Conservation (phyloP, 1,140 invertebrate genomes). For the Chrysomallon squamiferum region DNA sequence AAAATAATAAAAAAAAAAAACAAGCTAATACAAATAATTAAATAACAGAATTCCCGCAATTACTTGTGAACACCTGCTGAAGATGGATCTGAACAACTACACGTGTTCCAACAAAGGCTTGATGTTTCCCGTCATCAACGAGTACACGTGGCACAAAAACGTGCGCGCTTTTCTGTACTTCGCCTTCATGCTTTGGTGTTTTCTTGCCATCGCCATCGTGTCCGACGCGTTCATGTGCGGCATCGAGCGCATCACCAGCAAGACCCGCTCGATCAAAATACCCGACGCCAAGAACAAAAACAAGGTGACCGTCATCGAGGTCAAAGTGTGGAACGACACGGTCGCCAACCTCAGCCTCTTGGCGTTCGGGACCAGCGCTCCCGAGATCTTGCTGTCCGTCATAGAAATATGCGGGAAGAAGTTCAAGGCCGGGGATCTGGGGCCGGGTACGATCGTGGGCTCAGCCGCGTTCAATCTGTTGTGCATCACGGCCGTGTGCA, state of each 20-base stretch:
- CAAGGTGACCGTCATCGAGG: conserved; percentile 46
- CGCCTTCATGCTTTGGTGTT: conserved; percentile 68
- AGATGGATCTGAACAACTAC: conserved; percentile 47
- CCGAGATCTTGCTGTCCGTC: conserved; percentile 72
- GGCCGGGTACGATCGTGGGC: conserved; percentile 74
- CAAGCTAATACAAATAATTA: not conserved
- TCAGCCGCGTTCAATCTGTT: conserved; percentile 74
- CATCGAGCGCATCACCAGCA: conserved; percentile 74
- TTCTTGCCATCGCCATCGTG: conserved; percentile 69
- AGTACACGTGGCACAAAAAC: conserved; percentile 66
- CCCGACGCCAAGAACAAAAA: conserved; percentile 46
- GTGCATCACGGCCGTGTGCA: conserved; percentile 69
- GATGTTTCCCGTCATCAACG: conserved; percentile 68
- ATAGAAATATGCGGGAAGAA: conserved; percentile 70
- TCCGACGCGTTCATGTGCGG: conserved; percentile 72
- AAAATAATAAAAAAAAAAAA: not conserved
- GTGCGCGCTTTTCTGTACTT: conserved; percentile 68
- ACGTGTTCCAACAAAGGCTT: conserved; percentile 65
- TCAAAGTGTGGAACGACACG: conserved; percentile 71
- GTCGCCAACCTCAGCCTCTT: conserved; percentile 73
- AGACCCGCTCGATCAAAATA: conserved; percentile 67
- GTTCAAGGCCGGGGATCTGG: conserved; percentile 67
- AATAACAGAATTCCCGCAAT: not conserved
- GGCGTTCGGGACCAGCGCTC: conserved; percentile 72
- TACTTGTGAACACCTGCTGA: too few species aligned